Evolutionary conservation across 1,140 invertebrate species (phyloP).

Genomic region (Colletes latitarsis): DNA sequence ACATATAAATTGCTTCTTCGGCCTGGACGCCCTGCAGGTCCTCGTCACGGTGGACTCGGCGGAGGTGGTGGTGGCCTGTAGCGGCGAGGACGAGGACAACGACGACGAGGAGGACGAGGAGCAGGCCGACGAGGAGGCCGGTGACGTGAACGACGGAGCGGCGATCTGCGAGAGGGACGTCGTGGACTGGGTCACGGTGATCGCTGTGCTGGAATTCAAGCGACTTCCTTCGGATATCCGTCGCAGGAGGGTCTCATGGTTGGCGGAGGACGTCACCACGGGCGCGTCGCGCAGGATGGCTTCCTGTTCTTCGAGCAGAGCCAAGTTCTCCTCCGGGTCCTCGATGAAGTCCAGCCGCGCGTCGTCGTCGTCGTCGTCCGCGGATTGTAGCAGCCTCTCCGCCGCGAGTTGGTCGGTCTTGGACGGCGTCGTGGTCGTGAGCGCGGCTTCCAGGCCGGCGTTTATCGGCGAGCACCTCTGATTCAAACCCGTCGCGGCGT

Average conservation of each 20-base stretch:
- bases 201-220: conserved; percentile 20
- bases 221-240: conserved; percentile 70
- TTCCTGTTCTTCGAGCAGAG: conserved; percentile 77
- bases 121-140: conserved; percentile 42
- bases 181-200: conserved; percentile 38
- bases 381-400: conserved; percentile 43
- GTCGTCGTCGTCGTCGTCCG: conserved; percentile 70
- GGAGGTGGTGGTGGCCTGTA: conserved; percentile 76
- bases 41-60: conserved; percentile 66
- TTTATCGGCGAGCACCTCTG: conserved; percentile 45
- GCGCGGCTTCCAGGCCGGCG: conserved; percentile 7
- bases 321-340: conserved; percentile 82
- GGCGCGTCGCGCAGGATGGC: conserved; percentile 70
- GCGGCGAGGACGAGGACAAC: conserved; percentile 50
- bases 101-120: conserved; percentile 50
- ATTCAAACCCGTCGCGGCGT: conserved; percentile 61
- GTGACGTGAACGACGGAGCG: conserved; percentile 28
- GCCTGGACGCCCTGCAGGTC: conserved; percentile 81
- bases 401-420: conserved; percentile 47
- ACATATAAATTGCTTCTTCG: conserved; percentile 90
- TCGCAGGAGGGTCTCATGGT: conserved; percentile 73
- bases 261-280: conserved; percentile 68
- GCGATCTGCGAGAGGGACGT: conserved; percentile 22
- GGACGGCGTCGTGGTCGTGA: neutral
- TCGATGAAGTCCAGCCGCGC: conserved; percentile 71